phyloP scores from a whole-genome alignment of 2,888 invertebrate genomes.

The Phalangium opilio region DNA sequence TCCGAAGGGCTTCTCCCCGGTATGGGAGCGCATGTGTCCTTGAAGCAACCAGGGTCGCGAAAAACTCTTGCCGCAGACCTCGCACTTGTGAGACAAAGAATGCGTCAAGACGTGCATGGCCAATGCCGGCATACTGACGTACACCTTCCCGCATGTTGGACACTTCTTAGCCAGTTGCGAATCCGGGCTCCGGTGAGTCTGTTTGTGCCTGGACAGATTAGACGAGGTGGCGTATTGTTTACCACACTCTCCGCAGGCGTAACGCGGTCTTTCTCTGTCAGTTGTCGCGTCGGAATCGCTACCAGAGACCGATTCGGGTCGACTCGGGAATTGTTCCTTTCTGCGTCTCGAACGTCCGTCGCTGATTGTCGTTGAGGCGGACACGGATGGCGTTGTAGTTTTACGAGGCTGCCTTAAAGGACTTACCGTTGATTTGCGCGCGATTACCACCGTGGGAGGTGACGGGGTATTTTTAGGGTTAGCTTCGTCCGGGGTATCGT shows the following conservation, averaged over 20 bases:
- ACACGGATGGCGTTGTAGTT: no score
- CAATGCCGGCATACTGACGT: conserved; percentile 74
- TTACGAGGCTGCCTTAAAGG: no score
- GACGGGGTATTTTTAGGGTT: no score
- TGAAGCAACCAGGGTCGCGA: conserved; percentile 76
- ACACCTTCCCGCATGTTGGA: conserved; percentile 71
- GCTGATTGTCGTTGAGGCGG: background rate
- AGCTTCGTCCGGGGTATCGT: no score
- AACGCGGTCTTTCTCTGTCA: conserved; percentile 27
- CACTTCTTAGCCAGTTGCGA: conserved; percentile 50
- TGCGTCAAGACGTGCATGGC: conserved; percentile 73
- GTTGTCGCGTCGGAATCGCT: background rate
- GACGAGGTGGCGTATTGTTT: conserved; percentile 80
- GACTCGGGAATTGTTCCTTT: background rate
- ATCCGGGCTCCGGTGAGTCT: conserved; percentile 81
- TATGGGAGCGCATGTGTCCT: conserved; percentile 76
- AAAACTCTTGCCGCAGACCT: conserved; percentile 71
- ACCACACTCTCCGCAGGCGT: conserved; percentile 72
- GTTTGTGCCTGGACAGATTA: conserved; percentile 74
- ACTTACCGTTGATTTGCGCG: no score
- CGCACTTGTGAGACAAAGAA: conserved; percentile 68
- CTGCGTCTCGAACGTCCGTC: background rate
- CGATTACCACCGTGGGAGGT: no score
- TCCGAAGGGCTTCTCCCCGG: conserved; percentile 79
- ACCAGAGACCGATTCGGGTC: background rate